Evolutionary conservation across 2,113 vertebrate genomes (phyloP), one percentile per base, ranked within the genome.

Genomic region (Illadopsis cleaveri): DNA sequence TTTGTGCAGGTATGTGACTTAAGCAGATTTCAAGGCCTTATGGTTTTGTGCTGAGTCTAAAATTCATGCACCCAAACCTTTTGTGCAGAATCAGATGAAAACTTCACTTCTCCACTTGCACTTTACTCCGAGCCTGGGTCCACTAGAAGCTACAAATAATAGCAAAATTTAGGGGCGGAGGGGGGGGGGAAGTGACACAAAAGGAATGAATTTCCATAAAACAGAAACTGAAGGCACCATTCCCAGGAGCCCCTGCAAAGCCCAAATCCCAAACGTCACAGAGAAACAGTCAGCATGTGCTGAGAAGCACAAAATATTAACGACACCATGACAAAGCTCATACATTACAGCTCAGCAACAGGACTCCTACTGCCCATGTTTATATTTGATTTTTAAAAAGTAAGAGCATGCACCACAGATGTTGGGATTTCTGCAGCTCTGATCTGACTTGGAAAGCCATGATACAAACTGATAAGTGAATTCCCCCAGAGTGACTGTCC

Each of bases 251-350:
- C 76, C 33, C 90, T 70, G 57, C 27, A 25, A 81, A 95, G 47
- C 33, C n/a, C 38, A 56, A 60, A 76, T 72, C 35, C 62, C 48
- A 92, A 90, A 48, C 0, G 0, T 35, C 82, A 64, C 57, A 90
- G 38, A 88, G 51, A 33, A 79, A n/a, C 56, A 87, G 35, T 44
- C 89, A 95, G 61, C 61, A 75, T 45, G 58, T 68, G 73, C 61
- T 56, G 60, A 96, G 71, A 94, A 93, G 82, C 77, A 91, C 62
- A 65, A 95, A 95, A 86, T 81, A 91, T 91, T 94, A 93, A 96
- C 70, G 61, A 60, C 75, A 64, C 66, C 19, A 27, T 79, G 64
- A 83, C 81, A 96, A 90, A 89, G 40, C 71, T 86, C 84, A 66
- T 61, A 12, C 53, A 70, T 65, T 90, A 95, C 81, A 93, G 73